Conservation (phyloP, 2,797 vertebrate species). For the Gobio occitaniae region DNA sequence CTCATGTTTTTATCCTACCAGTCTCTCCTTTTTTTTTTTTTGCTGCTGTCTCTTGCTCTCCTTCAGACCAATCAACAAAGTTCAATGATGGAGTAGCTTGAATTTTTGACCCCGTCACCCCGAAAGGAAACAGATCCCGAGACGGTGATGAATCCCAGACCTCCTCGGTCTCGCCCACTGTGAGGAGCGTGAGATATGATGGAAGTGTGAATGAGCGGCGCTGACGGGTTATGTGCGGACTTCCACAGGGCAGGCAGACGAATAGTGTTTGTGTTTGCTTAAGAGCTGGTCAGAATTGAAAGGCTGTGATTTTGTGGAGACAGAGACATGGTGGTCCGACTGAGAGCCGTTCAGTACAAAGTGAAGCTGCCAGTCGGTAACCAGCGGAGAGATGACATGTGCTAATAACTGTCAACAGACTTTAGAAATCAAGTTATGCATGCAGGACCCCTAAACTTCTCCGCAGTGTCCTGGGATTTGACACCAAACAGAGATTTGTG, state of each 20-base stretch:
- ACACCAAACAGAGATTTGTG: neutral
- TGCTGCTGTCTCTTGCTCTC: conserved; percentile 8
- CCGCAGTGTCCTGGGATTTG: neutral
- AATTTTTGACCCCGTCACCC: conserved; percentile 31
- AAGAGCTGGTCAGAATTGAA: conserved; percentile 36
- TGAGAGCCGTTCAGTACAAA: conserved; percentile 17
- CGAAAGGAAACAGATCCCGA: conserved; percentile 31
- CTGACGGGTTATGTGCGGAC: conserved; percentile 14
- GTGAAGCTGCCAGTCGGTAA: conserved; percentile 42
- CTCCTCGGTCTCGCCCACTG: conserved; percentile 8
- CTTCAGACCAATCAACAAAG: conserved; percentile 11
- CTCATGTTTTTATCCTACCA: conserved; percentile 58
- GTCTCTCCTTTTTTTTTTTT: conserved; percentile 10
- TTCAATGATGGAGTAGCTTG: conserved; percentile 22
- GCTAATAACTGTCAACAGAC: conserved; percentile 66
- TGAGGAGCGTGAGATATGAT: conserved; percentile 32
- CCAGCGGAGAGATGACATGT: conserved; percentile 51
- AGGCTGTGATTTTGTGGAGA: conserved; percentile 27
- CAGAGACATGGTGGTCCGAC: conserved; percentile 40
- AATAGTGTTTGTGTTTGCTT: conserved; percentile 41
- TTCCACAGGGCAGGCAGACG: conserved; percentile 17
- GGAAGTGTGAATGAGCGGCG: conserved; percentile 36
- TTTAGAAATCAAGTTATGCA: conserved; percentile 48
- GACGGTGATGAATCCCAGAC: conserved; percentile 48
- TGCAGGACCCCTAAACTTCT: neutral